Percentiles rank a stretch among this genome's conserved stretches.
Evolutionary conservation across 2,888 invertebrate species (phyloP).

Genomic region (Galerucella nymphaeae): DNA sequence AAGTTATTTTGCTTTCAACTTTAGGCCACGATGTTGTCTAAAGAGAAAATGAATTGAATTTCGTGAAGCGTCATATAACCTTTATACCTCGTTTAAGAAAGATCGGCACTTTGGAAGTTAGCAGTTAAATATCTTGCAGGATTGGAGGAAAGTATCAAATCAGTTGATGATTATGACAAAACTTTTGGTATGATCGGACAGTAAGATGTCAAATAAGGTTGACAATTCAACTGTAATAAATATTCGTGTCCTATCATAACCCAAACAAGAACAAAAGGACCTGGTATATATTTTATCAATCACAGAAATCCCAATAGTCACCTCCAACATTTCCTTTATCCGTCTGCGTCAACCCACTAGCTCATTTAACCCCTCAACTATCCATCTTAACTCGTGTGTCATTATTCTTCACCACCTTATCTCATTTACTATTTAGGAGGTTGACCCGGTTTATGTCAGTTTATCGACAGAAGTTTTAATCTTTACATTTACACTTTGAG

Average conservation of each 20-base stretch:
- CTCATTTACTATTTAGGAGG: slow-evolving; percentile 41
- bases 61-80: too few species aligned
- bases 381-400: slow-evolving; percentile 28
- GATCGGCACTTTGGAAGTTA: too few species aligned
- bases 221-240: neutral
- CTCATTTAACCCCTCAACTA: slow-evolving; percentile 28
- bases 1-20: slow-evolving; percentile 25
- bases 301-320: slow-evolving; percentile 15
- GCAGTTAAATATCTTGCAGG: too few species aligned
- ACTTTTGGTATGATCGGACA: too few species aligned
- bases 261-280: neutral
- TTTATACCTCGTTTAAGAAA: too few species aligned
- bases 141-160: too few species aligned
- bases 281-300: neutral
- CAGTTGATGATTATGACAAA: too few species aligned
- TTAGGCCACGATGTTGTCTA: neutral
- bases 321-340: slow-evolving; percentile 20
- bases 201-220: too few species aligned
- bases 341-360: slow-evolving; percentile 2
- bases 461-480: slow-evolving; percentile 35
- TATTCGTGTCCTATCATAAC: neutral
- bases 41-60: neutral
- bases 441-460: slow-evolving; percentile 28
- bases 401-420: slow-evolving; percentile 35
- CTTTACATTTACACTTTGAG: slow-evolving; percentile 14